Base-by-base conservation (phyloP, 1,140 invertebrate genomes). In the Calliphora vicina region DNA sequence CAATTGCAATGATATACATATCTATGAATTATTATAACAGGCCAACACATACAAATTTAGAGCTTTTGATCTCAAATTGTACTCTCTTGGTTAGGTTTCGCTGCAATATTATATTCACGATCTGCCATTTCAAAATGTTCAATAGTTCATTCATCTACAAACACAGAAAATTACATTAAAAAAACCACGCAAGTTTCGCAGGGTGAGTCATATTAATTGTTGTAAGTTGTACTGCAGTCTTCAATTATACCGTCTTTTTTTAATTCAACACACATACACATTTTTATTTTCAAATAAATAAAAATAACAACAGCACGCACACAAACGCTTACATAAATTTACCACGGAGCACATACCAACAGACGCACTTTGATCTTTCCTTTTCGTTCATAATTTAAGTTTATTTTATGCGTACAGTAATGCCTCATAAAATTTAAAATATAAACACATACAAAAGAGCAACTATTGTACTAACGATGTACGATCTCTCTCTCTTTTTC, bases 381-480 rank as follows among this genome's bases (percentile, higher is more conserved):
- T 67, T 67, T 67, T 67, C 25, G 15, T 67, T 9, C 50, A 25
- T 67, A 67, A 20, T 25, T 25, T 67, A 23, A 67, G 45, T 50
- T 50, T 50, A 67, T 67, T 67, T 67, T 67, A 67, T 67, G 61
- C n/a, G 61, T 67, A 67, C 61, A 67, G 61, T 67, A 67, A 67
- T 67, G 61, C 20, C 23, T 23, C 61, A 67, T 67, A 67, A 23
- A 67, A 67, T 67, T 57, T 57, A n/a, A 57, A 17, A 17, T 15
- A 57, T n/a, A n/a, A 17, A n/a, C 50, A 17, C 50, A n/a, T 57
- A n/a, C 50, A 57, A n/a, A 57, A n/a, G 6, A 35, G 10, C 35
- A 35, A 50, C 17, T 50, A 12, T 50, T 50, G 12, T 50, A 50
- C 17, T 6, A 0, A 5, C 35, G 35, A 35, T 5, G 35, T 35